Conservation (phyloP, 1,140 invertebrate species). For the Heterodera carotae region DNA sequence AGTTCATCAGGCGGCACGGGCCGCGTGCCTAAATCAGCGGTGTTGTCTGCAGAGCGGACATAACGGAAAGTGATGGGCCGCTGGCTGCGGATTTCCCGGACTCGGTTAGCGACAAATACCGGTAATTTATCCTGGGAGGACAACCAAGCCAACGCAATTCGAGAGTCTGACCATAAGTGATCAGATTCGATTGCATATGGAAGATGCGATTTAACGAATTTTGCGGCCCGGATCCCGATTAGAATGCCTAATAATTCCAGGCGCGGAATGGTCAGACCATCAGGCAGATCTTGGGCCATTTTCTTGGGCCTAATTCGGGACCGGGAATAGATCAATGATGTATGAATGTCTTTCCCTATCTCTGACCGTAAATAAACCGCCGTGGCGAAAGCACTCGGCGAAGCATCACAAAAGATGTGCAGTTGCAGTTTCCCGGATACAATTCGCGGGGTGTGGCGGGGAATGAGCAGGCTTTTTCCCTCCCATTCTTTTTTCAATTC, state of each 20-base stretch:
- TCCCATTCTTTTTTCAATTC: constrained; percentile 10
- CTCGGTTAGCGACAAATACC: constrained; percentile 1
- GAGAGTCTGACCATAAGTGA: background rate
- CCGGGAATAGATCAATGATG: background rate
- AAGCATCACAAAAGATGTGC: constrained; percentile 11
- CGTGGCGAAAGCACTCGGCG: background rate
- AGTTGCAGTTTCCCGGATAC: background rate
- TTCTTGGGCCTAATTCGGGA: background rate
- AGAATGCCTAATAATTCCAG: constrained; percentile 2
- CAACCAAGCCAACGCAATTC: background rate
- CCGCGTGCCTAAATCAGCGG: constrained; percentile 13
- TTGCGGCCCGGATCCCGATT: background rate
- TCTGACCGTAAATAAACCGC: background rate
- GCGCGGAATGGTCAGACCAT: background rate
- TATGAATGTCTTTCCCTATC: background rate
- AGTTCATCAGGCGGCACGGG: background rate
- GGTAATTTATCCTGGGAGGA: background rate
- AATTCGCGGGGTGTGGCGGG: too few species aligned
- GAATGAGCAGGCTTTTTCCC: background rate
- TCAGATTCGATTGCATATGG: background rate
- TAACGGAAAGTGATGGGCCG: background rate
- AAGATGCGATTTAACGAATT: background rate
- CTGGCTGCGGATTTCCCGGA: background rate
- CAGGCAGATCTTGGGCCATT: background rate
- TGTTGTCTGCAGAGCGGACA: background rate